Percentiles rank a stretch among this genome's conserved stretches.
Conservation (phyloP, 1,140 invertebrate species). For the Physella acuta region DNA sequence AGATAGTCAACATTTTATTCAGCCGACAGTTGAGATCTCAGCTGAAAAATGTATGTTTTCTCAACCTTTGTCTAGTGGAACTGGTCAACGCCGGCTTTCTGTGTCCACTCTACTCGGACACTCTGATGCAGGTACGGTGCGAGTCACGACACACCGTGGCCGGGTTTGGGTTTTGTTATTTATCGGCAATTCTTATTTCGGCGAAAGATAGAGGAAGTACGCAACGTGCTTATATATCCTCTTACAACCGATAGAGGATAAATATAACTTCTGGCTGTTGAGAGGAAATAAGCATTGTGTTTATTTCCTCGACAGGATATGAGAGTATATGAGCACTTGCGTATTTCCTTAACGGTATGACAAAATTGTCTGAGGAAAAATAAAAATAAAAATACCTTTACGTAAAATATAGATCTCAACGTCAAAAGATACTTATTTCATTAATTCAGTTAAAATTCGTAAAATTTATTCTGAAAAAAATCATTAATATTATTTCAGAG, state of each 20-base stretch:
- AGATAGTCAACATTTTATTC: constrained; percentile 24
- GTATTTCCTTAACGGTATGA: too few species aligned
- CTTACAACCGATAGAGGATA: not conserved
- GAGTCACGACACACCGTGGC: too few species aligned
- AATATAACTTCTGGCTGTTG: not conserved
- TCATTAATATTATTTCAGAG: too few species aligned
- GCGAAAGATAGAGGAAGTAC: too few species aligned
- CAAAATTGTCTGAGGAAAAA: too few species aligned
- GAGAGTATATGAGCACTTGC: too few species aligned
- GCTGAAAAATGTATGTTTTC: constrained; percentile 9
- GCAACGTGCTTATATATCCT: not conserved
- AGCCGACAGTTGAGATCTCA: constrained; percentile 6
- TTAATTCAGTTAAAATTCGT: too few species aligned
- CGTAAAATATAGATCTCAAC: too few species aligned
- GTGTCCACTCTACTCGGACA: constrained; percentile 27
- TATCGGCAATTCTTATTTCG: not conserved
- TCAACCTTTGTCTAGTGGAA: constrained; percentile 20
- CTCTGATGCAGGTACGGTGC: constrained; percentile 17
- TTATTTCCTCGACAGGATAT: too few species aligned
- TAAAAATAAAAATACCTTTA: too few species aligned
- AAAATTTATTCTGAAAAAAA: too few species aligned
- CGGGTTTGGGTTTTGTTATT: not conserved
- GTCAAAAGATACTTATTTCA: too few species aligned
- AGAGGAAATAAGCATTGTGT: not conserved
- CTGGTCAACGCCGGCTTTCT: constrained; percentile 23